Evolutionary conservation across 2,113 vertebrate species (phyloP).

Genomic region (Cisticola juncidis): DNA sequence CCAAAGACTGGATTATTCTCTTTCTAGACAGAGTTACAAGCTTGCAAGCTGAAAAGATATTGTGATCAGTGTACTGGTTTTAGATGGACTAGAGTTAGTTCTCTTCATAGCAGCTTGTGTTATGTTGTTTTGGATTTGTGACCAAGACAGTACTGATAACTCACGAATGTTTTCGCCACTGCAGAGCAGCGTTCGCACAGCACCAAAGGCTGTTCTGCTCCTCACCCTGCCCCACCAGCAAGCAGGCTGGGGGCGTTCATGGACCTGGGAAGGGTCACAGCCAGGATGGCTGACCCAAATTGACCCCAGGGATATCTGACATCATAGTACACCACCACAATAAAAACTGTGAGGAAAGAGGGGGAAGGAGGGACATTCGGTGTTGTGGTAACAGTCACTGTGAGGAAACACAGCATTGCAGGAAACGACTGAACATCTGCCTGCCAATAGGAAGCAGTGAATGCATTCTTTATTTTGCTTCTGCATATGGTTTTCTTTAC

Average conservation of each 20-base stretch:
- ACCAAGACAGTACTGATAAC: not conserved
- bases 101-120: not conserved
- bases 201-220: not conserved
- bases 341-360: not conserved
- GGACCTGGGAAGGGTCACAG: not conserved
- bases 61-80: not conserved
- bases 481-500: not conserved
- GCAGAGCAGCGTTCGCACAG: not conserved
- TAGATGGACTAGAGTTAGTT: not conserved
- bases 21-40: not conserved
- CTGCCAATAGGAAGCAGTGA: fast-evolving
- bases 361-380: not conserved
- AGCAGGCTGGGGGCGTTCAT: not conserved
- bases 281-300: not conserved
- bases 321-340: fast-evolving
- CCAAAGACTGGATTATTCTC: not conserved
- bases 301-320: not conserved
- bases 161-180: not conserved
- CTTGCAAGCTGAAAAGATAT: not conserved
- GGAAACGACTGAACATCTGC: not conserved
- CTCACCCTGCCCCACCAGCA: not conserved
- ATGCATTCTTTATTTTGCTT: not conserved
- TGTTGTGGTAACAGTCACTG: fast-evolving
- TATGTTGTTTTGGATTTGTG: not conserved
- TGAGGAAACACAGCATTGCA: not conserved